Conservation (phyloP, 1,140 invertebrate species). For the Rhagoletis pomonella region DNA sequence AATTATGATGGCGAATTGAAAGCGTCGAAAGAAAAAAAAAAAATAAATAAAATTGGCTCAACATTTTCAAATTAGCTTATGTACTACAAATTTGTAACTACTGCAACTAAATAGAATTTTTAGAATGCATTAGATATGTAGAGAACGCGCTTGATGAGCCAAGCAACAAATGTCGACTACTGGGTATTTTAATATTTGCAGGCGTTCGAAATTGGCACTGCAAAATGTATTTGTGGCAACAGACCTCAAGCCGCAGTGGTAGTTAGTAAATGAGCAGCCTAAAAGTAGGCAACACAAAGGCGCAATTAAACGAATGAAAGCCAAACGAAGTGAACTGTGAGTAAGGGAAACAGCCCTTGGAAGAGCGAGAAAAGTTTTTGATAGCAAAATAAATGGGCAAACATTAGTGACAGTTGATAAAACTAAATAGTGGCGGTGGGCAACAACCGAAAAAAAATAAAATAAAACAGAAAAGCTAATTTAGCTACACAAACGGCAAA, state of each 20-base stretch:
- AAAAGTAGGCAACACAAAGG: conserved; percentile 34
- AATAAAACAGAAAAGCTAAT: not conserved
- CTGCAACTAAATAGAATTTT: not conserved
- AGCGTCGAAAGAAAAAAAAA: not conserved
- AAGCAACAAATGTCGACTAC: not conserved
- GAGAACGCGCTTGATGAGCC: not conserved
- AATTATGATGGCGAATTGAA: not conserved
- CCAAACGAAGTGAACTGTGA: too few species aligned
- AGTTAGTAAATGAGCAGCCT: conserved; percentile 21
- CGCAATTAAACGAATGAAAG: conserved; percentile 3
- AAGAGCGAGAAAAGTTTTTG: too few species aligned
- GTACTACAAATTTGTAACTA: not conserved
- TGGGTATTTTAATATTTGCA: not conserved
- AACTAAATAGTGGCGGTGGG: too few species aligned
- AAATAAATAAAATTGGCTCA: not conserved
- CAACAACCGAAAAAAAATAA: not conserved
- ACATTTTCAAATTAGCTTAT: not conserved
- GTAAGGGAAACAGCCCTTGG: too few species aligned
- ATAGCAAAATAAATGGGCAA: not conserved
- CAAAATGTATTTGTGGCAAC: not conserved
- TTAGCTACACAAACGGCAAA: too few species aligned
- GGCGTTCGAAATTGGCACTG: not conserved
- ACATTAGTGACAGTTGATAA: not conserved
- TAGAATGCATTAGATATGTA: not conserved
- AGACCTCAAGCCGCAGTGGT: not conserved